A percentile compares a stretch with the other conserved stretches of the same genome.
Conservation (phyloP, 2,113 vertebrate genomes). For the Entomyzon cyanotis region DNA sequence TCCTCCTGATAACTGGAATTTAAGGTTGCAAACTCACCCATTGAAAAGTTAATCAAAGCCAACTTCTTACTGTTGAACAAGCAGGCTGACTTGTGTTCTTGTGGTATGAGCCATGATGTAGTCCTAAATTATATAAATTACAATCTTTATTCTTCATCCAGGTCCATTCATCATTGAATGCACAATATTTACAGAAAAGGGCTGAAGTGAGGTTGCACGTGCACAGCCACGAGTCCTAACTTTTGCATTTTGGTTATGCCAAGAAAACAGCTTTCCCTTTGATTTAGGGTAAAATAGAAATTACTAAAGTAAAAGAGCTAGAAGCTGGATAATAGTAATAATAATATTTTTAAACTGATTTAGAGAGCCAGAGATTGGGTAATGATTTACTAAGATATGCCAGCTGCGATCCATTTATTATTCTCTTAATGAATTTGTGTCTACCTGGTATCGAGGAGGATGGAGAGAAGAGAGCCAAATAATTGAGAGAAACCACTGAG, state of each 20-base stretch:
- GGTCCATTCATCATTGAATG: not conserved
- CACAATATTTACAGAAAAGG: not conserved
- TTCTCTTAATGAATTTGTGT: too few species aligned
- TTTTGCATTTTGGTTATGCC: not conserved
- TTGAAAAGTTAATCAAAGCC: not conserved
- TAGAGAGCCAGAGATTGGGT: too few species aligned
- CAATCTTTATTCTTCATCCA: not conserved
- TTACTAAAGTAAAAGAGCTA: too few species aligned
- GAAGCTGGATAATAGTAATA: too few species aligned
- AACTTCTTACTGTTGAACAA: not conserved
- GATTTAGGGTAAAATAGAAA: too few species aligned
- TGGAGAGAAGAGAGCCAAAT: too few species aligned
- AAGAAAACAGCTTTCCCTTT: not conserved
- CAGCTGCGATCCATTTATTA: too few species aligned
- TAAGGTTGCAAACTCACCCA: not conserved
- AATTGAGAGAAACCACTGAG: too few species aligned
- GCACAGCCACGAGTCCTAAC: not conserved
- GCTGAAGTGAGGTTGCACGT: not conserved
- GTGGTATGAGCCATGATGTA: not conserved
- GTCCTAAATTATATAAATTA: not conserved
- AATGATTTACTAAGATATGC: too few species aligned
- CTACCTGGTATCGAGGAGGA: too few species aligned
- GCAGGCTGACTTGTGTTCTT: not conserved
- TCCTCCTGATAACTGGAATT: conserved; percentile 31
- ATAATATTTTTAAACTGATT: too few species aligned